A percentile compares a stretch with the other conserved stretches of the same genome.
Conservation (phyloP, 2,113 vertebrate species). For the Sprattus sprattus region DNA sequence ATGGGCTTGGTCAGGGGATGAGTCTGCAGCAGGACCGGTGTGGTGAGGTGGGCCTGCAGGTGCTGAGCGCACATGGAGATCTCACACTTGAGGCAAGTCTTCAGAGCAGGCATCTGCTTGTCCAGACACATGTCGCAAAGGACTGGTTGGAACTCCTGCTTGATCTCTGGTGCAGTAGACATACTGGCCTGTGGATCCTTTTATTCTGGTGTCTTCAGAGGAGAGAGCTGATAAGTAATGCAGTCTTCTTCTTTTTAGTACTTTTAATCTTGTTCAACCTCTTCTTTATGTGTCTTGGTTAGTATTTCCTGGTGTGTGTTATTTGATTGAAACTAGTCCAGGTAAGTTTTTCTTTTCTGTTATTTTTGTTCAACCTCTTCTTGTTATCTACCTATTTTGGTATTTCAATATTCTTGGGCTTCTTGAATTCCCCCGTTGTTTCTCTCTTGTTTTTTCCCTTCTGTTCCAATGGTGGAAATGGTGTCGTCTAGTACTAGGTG, state of each 20-base stretch:
- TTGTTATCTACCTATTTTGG: background rate
- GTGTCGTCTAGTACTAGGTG: too few relatives aligned
- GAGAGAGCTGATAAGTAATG: too few relatives aligned
- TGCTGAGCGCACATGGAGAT: constrained; percentile 70
- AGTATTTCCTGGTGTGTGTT: background rate
- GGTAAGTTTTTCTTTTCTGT: background rate
- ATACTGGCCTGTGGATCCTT: background rate
- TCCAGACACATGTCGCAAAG: constrained; percentile 66
- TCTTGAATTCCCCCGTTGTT: background rate
- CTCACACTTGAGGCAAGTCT: constrained; percentile 72
- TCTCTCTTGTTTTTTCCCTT: background rate
- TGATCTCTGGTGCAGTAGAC: background rate
- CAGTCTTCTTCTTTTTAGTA: too few relatives aligned
- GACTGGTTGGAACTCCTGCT: constrained; percentile 25
- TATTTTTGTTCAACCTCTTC: background rate
- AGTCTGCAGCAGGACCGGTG: constrained; percentile 58
- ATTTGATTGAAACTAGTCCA: too few relatives aligned
- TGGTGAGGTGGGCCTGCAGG: constrained; percentile 63
- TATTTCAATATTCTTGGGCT: background rate
- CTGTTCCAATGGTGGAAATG: background rate
- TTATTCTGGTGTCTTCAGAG: too few relatives aligned
- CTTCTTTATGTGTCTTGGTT: background rate
- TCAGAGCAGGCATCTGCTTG: constrained; percentile 52
- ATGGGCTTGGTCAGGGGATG: constrained; percentile 66
- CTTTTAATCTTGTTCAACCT: too few relatives aligned